phyloP scores from a whole-genome alignment of 2,113 vertebrate species.

The Eleginops maclovinus region DNA sequence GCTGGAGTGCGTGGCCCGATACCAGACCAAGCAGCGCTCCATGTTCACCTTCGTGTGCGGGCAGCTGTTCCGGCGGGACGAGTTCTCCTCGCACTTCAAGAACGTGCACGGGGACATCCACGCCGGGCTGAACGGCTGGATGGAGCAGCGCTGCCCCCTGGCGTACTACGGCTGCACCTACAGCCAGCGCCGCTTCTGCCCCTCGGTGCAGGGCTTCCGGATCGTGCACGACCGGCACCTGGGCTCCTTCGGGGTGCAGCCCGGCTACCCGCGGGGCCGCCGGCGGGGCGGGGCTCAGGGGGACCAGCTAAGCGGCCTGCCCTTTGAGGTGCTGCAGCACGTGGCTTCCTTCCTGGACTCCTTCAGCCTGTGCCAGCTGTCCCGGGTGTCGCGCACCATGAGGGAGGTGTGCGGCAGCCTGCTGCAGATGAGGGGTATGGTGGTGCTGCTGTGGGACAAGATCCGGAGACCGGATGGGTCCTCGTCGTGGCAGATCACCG shows the following conservation, averaged over 20 bases:
- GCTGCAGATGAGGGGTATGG: constrained; percentile 96
- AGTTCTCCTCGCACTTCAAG: constrained; percentile 99
- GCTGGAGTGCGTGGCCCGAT: constrained; percentile 96
- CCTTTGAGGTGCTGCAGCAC: constrained; percentile 95
- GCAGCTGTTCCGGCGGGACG: constrained; percentile 96
- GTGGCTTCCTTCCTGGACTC: constrained; percentile 96
- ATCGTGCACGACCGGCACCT: constrained; percentile 97
- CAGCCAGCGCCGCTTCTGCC: constrained; percentile 97
- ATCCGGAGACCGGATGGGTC: constrained; percentile 86
- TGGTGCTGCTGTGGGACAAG: constrained; percentile 96
- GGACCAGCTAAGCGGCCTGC: constrained; percentile 93
- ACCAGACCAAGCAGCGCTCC: constrained; percentile 98
- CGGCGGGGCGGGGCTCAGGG: constrained; percentile 75
- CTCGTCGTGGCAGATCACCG: constrained; percentile 94
- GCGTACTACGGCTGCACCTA: constrained; percentile 98
- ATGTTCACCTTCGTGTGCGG: constrained; percentile 99
- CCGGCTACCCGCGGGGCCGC: constrained; percentile 78
- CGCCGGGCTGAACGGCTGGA: constrained; percentile 98
- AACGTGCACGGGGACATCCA: constrained; percentile 99
- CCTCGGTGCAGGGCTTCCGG: constrained; percentile 93
- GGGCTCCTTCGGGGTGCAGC: constrained; percentile 95
- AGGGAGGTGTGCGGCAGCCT: constrained; percentile 96
- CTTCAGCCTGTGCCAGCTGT: constrained; percentile 97
- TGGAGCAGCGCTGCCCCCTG: constrained; percentile 98
- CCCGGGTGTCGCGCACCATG: constrained; percentile 93